These are phyloP conservation scores for Ophioninae sp. DNA, from an alignment of 2,888 invertebrate genomes.

Conservation along the genomic window DNA sequence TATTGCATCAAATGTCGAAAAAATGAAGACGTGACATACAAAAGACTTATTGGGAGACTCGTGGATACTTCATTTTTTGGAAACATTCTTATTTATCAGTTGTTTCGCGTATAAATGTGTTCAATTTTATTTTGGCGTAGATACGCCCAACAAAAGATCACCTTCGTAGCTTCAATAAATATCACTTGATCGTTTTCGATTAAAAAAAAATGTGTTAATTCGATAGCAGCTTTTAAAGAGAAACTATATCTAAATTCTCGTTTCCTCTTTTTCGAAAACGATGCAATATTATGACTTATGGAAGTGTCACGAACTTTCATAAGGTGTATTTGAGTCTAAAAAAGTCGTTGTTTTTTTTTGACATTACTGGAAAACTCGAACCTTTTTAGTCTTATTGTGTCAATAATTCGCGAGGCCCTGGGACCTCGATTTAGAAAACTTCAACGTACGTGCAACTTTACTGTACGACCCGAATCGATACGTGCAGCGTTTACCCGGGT, in stretches of 20 bases:
- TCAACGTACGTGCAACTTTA: background rate
- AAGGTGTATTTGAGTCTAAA: background rate
- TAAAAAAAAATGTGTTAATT: no score
- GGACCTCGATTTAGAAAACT: background rate
- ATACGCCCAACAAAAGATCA: background rate
- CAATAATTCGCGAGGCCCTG: background rate
- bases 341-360: background rate
- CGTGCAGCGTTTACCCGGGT: background rate
- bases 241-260: background rate
- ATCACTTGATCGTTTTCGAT: no score
- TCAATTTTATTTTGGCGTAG: background rate
- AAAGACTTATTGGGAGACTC: background rate
- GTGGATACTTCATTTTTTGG: background rate
- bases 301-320: background rate
- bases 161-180: background rate
- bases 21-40: background rate
- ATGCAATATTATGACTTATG: background rate
- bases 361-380: background rate
- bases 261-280: background rate
- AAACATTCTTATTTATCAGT: background rate
- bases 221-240: background rate
- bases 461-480: background rate
- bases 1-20: background rate
- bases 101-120: background rate
- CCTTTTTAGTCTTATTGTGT: background rate